Evolutionary conservation across 1,140 invertebrate species (phyloP), one percentile per base, ranked within the genome.

Genomic region (Calephelis virginiensis): DNA sequence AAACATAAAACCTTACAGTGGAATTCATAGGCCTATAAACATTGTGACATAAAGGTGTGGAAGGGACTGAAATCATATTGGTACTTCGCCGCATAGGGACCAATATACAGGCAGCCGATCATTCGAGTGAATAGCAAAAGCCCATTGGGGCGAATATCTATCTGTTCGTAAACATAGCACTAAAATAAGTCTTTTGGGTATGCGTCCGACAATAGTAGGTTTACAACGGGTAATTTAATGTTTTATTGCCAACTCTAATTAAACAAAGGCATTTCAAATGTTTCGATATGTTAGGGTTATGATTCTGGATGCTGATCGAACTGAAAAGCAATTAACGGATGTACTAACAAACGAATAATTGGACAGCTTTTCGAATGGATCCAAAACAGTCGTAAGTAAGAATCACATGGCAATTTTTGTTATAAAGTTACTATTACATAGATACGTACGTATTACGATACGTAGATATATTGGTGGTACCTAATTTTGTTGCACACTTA

Each of bases 21-120:
- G 53, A 59, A 59, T 59, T 59, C 53, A 59, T 59, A 59, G 28
- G 53, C 38, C 53, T 59, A 37, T 59, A 59, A 59, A 59, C 37
- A 28, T 59, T 59, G 28, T 59, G 17, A 59, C 28, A 17, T 59
- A 37, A 28, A 59, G 53, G 53, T 59, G 53, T 59, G 11, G 53
- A 59, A 59, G 53, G 53, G 37, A 59, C 28, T 14, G 50, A 56
- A 56, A 56, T 56, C 50, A 56, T 56, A 56, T 56, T 56, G 50
- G 50, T 28, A 56, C 50, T 56, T 14, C 50, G 13, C 14, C 17
- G 17, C 17, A 56, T 12, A 11, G 50, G 50, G 50, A 56, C 50
- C 50, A 56, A 56, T 56, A 56, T 56, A 56, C 50, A 37, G 50
- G 9, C 50, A 56, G 6, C 50, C 50, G 50, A 56, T 56, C 50